Evolutionary conservation across 2,113 vertebrate genomes (phyloP).

Genomic region (Petroica traversi): DNA sequence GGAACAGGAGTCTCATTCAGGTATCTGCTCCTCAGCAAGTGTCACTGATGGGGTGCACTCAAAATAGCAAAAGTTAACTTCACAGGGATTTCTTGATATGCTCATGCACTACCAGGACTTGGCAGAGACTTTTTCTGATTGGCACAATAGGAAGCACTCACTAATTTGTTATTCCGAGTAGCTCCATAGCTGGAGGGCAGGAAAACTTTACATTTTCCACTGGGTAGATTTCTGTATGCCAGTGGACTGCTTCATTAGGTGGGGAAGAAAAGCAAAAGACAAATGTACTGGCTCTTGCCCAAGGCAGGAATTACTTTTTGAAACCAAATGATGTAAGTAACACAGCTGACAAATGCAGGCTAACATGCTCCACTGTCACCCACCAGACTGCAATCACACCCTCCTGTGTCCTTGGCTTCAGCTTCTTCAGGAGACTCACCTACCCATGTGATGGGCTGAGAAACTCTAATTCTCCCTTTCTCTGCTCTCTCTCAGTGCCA

Average conservation of each 20-base stretch:
- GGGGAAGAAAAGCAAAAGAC: constrained; percentile 34
- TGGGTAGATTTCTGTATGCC: background rate
- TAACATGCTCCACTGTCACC: background rate
- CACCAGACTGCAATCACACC: background rate
- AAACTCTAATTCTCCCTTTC: background rate
- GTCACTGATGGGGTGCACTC: background rate
- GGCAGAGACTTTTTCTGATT: background rate
- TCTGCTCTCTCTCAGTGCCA: background rate
- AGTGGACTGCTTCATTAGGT: constrained; percentile 42
- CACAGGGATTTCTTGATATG: background rate
- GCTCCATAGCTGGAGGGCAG: constrained; percentile 29
- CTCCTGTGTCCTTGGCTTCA: background rate
- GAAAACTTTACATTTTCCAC: constrained; percentile 34
- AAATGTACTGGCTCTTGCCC: constrained; percentile 33
- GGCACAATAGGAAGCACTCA: background rate
- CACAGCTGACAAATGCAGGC: background rate
- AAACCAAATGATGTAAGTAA: constrained; percentile 35
- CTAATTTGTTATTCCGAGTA: constrained; percentile 27
- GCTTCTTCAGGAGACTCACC: background rate
- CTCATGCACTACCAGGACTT: background rate
- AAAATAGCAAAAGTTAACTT: background rate
- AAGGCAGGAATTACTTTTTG: constrained; percentile 46
- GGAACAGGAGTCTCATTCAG: background rate
- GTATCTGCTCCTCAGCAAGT: background rate
- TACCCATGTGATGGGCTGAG: background rate